Evolutionary conservation across 2,888 invertebrate species (phyloP).

Genomic region (Melipona beecheii): DNA sequence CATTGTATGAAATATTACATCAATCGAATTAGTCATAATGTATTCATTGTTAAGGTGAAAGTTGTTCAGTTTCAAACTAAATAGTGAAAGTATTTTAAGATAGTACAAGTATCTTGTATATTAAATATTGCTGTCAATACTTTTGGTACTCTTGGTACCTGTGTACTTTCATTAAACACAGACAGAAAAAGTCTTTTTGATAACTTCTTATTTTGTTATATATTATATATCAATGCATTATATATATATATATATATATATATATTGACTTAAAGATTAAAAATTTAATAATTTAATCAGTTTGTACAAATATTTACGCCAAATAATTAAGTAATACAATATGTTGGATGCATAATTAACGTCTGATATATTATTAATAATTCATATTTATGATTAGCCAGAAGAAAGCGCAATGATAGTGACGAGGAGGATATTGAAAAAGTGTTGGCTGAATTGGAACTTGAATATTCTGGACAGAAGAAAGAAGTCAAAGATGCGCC

Average conservation of each 20-base stretch:
- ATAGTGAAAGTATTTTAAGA: constrained; percentile 49
- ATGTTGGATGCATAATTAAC: neutral
- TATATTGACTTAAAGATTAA: neutral
- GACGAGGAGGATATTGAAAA: constrained; percentile 92
- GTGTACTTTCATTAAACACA: constrained; percentile 14
- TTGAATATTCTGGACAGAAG: constrained; percentile 90
- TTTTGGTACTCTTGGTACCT: constrained; percentile 28
- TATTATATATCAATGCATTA: neutral
- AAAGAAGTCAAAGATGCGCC: constrained; percentile 82
- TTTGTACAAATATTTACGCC: neutral
- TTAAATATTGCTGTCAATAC: neutral
- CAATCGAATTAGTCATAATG: neutral
- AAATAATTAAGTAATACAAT: neutral
- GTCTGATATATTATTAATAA: neutral
- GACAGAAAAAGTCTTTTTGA: neutral
- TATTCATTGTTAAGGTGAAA: constrained; percentile 55
- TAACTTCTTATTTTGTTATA: neutral
- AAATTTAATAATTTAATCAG: neutral
- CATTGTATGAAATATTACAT: neutral
- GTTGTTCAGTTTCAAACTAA: constrained; percentile 30
- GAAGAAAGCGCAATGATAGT: constrained; percentile 90
- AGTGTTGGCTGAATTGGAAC: constrained; percentile 92
- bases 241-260: neutral
- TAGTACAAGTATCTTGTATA: constrained; percentile 3
- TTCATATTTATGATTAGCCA: constrained; percentile 72